Evolutionary conservation across 2,888 invertebrate genomes (phyloP).

Genomic region (Rambutsinella grinnellia): DNA sequence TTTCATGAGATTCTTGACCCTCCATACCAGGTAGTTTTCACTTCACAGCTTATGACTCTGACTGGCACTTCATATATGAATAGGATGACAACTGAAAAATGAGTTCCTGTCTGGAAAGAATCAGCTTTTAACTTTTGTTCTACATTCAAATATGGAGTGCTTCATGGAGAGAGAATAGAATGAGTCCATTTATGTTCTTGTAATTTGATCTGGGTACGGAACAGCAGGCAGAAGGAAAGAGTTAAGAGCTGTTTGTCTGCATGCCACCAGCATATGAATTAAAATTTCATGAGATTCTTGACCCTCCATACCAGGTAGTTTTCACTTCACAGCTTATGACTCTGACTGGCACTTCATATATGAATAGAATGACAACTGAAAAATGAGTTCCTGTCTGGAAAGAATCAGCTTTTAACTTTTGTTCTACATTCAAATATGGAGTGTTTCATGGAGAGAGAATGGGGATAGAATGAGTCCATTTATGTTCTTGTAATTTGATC

Average conservation of each 20-base stretch:
- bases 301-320: background rate
- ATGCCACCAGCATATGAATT: background rate
- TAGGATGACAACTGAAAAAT: conserved; percentile 9
- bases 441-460: background rate
- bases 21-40: background rate
- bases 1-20: background rate
- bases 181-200: conserved; percentile 2
- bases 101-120: conserved; percentile 3
- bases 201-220: conserved; percentile 36
- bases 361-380: conserved; percentile 11
- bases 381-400: conserved; percentile 8
- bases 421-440: background rate
- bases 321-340: conserved; percentile 40
- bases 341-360: background rate
- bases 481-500: conserved; percentile 30
- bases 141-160: background rate
- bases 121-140: conserved; percentile 1
- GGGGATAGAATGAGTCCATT: background rate
- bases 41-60: conserved; percentile 41
- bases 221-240: conserved; percentile 2
- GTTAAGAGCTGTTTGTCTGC: background rate
- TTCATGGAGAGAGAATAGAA: background rate
- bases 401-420: background rate
- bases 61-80: background rate
- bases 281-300: background rate